Conservation (phyloP, 2,113 vertebrate species). For the pig (Sus scrofa) region T2T-Sscrofa CM000824.6:154075501-154076000, state of each 20-base stretch:
- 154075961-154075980: not conserved
- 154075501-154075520: not conserved
- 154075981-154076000: constrained; percentile 6
- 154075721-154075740: not conserved
- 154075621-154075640: not conserved
- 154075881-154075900: constrained; percentile 1
- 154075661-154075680: not conserved
- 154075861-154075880: constrained; percentile 41
- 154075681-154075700: not conserved
- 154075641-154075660: not conserved
- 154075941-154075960: not conserved
- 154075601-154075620: constrained; percentile 1
- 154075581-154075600: not conserved
- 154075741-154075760: not conserved
- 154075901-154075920: not conserved
- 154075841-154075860: not conserved
- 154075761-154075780: not conserved
- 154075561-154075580: not conserved
- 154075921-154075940: not conserved
- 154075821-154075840: not conserved
- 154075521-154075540: not conserved
- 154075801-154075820: not conserved
- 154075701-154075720: not conserved
- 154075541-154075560: not conserved
- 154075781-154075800: not conserved